Base-by-base conservation (phyloP, 2,888 invertebrate genomes). In the Eupithecia subumbrata region DNA sequence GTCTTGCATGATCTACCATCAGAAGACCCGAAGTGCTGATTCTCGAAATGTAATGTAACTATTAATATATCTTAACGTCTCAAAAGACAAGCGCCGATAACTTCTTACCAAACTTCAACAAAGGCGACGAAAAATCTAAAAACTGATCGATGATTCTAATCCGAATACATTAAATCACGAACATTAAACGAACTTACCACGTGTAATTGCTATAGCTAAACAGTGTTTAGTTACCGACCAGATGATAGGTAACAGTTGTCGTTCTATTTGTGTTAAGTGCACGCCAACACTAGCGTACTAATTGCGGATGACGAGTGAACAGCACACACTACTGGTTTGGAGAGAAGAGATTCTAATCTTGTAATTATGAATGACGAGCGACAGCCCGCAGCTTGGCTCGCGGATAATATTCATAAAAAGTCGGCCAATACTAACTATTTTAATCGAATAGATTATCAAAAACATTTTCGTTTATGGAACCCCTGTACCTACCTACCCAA, bases 201-300 rank as follows among this genome's bases (percentile, higher is more conserved):
- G 48, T 71, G 76, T 78, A 79, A 80, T 80, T 78, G 76, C 75
- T 72, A 71, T 76, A 56, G 63, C 69, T 71, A 73, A 67, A 73
- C 67, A 76, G 76, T 79, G 75, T 78, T 78, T 78, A 79, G 76
- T 77, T 79, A 81, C 76, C 68, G 79, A 48, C 81, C 72, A 72
- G 22, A 74, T 79, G 77, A 79, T 80, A 78, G 78, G 76, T 75
- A 77, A 78, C 82, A 80, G 81, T 80, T 82, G 79, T 81, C 79
- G 79, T 78, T 78, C 76, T 80, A 79, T 80, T 79, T 80, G 75
- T 72, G 79, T 75, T 75, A 77, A 81, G 80, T 79, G 80, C 68
- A 48, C 71, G 75, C 71, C 78, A 68, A 74, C 75, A 76, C 78
- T 73, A 74, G 63, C 74, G 43, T 69, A 75, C 77, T 75, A 77